These are phyloP conservation scores for Lipotes vexillifer DNA, from an alignment of 2,113 vertebrate genomes.

Conservation along the genomic window DNA sequence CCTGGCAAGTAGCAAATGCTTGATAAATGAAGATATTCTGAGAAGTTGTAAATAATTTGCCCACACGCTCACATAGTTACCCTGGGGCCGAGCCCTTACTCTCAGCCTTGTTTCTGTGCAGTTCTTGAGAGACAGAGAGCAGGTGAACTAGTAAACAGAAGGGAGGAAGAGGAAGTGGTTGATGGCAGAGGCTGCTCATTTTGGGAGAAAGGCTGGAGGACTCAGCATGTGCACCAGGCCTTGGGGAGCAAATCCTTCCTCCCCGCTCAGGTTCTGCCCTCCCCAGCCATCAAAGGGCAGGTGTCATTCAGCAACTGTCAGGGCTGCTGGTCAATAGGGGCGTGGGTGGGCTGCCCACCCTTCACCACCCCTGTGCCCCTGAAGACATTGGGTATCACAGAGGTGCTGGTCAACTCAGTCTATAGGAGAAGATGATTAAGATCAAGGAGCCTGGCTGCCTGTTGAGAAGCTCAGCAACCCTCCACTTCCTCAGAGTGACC, in stretches of 20 bases:
- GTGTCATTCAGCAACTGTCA: not conserved
- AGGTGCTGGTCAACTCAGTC: not conserved
- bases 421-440: not conserved
- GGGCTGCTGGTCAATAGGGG: not conserved
- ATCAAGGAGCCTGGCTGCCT: not conserved
- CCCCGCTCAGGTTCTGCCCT: not conserved
- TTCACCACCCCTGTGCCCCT: not conserved
- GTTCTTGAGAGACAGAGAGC: not conserved
- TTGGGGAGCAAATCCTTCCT: not conserved
- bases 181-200: not conserved
- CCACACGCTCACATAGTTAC: too few relatives aligned
- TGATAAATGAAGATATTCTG: not conserved
- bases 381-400: not conserved
- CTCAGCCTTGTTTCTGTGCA: not conserved
- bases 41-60: too few relatives aligned
- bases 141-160: not conserved
- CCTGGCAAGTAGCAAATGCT: not conserved
- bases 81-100: not conserved
- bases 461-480: not conserved
- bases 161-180: rapidly evolving
- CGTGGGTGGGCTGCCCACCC: not conserved
- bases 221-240: not conserved
- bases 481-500: not conserved
- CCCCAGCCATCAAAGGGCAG: not conserved
- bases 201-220: not conserved